These are phyloP conservation scores for Drosophila ercepeae DNA, from an alignment of 1,140 invertebrate genomes.

Conservation along the genomic window DNA sequence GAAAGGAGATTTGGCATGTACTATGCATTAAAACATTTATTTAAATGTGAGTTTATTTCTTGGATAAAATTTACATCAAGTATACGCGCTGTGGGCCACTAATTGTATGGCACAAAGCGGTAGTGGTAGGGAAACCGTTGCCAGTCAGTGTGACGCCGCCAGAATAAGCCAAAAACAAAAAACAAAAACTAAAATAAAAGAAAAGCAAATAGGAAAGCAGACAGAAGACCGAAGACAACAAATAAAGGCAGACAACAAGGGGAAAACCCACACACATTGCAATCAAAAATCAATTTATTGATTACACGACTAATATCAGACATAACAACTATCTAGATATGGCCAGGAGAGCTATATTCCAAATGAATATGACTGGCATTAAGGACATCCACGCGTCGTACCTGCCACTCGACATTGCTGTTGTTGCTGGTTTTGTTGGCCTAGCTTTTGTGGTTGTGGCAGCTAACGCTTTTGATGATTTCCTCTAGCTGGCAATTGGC, in stretches of 20 bases:
- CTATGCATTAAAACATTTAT: too few species aligned
- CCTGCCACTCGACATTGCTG: conserved; percentile 69
- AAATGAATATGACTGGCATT: conserved; percentile 2
- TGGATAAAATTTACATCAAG: conserved; percentile 19
- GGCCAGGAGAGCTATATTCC: conserved; percentile 2
- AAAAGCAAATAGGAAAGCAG: conserved; percentile 8
- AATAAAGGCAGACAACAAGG: conserved; percentile 25
- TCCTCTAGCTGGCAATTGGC: conserved; percentile 52
- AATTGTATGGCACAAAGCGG: conserved; percentile 11
- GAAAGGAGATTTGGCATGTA: too few species aligned
- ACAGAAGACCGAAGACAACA: conserved; percentile 27
- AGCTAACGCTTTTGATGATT: conserved; percentile 17
- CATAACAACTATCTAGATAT: conserved; percentile 45
- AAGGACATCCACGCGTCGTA: conserved; percentile 28
- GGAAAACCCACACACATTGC: conserved; percentile 41
- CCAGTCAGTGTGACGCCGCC: conserved; percentile 69
- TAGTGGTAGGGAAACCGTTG: conserved; percentile 22
- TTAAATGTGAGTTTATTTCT: too few species aligned
- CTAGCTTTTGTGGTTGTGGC: conserved; percentile 9
- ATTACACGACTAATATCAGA: conserved; percentile 64
- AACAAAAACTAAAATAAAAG: conserved; percentile 7
- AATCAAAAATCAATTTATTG: conserved; percentile 83
- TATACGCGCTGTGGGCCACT: conserved; percentile 17
- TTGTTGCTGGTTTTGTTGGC: conserved; percentile 10
- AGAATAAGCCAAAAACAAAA: conserved; percentile 10